Base-by-base conservation (phyloP, 2,113 vertebrate genomes). In the Thalassoma bifasciatum region DNA sequence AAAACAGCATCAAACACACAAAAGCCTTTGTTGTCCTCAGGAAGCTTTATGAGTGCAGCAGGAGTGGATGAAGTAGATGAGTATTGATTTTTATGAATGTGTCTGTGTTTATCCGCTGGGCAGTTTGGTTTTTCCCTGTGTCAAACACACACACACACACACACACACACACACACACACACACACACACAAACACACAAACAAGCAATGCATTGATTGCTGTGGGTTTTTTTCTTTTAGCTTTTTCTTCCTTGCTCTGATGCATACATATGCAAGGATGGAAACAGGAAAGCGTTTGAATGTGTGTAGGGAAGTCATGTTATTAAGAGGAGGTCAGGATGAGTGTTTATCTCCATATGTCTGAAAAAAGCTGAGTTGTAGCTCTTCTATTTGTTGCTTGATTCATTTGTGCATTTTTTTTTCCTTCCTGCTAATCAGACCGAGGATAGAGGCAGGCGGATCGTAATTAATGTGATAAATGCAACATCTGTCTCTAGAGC, bases 401-500 rank as follows among this genome's bases (percentile, higher is more conserved):
- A 7, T 59, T 65, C 57, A 65, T 71, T 24, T 11, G 10, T 21
- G 0, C 19, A 23, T 8, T 13, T 61, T 17, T 82, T 80, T 53
- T 72, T 30, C n/a, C 53, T 0, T 12, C 34, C 30, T 36, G 10
- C 71, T 72, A 72, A 83, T 89, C 77, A 75, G 66, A 59, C 65
- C 2, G 0, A 57, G 66, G 52, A 61, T 57, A 56, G 67, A 53
- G 72, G 54, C 68, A 64, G 65, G 62, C 60, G 30, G 40, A 77
- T 88, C 88, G 53, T 88, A 83, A 89, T 89, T 83, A 90, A 79
- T 8, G 23, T 77, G 82, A 89, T 89, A 64, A 88, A 88, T 85
- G 66, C 76, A 74, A 60, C 72, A 53, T 80, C 81, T 80, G 73
- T 82, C 74, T 83, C 14, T 70, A 49, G 58, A 76, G 70, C 56